Conservation (phyloP, 1,140 invertebrate genomes). For the Plodia interpunctella region DNA sequence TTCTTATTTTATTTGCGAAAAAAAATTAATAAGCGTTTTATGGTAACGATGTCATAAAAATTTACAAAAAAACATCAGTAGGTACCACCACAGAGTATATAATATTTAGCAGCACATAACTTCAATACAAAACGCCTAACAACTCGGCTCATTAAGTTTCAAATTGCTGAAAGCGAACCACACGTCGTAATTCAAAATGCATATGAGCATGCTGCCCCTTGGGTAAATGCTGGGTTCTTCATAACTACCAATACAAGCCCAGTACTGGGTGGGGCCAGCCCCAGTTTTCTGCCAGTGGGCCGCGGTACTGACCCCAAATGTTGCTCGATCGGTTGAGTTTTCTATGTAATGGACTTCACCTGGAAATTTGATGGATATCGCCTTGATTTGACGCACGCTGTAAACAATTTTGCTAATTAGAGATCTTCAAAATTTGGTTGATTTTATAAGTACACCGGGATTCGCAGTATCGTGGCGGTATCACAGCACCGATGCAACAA, state of each 20-base stretch:
- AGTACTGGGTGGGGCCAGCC: slow-evolving; percentile 22
- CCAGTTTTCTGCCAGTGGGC: slow-evolving; percentile 34
- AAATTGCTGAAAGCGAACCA: slow-evolving; percentile 45
- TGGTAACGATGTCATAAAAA: too few relatives aligned
- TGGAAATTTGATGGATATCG: slow-evolving; percentile 32
- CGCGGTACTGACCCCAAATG: slow-evolving; percentile 40
- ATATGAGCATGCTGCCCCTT: slow-evolving; percentile 32
- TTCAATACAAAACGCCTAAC: slow-evolving; percentile 16
- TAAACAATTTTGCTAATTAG: slow-evolving; percentile 18
- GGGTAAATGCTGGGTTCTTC: slow-evolving; percentile 12
- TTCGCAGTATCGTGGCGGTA: too few relatives aligned
- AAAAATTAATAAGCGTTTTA: too few relatives aligned
- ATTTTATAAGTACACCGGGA: too few relatives aligned
- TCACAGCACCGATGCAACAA: too few relatives aligned
- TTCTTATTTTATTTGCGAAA: too few relatives aligned
- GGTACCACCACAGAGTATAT: too few relatives aligned
- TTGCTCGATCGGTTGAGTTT: slow-evolving; percentile 26
- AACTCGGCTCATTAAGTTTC: slow-evolving; percentile 40
- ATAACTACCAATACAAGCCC: slow-evolving; percentile 36
- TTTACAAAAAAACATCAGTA: too few relatives aligned
- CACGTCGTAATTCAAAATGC: slow-evolving; percentile 30
- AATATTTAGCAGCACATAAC: too few relatives aligned
- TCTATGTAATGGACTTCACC: slow-evolving; percentile 29
- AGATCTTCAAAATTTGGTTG: too few relatives aligned
- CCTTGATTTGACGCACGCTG: slow-evolving; percentile 37